A percentile compares a stretch with the other conserved stretches of the same genome.
Conservation (phyloP, 2,113 vertebrate species). For the Balaeniceps rex region DNA sequence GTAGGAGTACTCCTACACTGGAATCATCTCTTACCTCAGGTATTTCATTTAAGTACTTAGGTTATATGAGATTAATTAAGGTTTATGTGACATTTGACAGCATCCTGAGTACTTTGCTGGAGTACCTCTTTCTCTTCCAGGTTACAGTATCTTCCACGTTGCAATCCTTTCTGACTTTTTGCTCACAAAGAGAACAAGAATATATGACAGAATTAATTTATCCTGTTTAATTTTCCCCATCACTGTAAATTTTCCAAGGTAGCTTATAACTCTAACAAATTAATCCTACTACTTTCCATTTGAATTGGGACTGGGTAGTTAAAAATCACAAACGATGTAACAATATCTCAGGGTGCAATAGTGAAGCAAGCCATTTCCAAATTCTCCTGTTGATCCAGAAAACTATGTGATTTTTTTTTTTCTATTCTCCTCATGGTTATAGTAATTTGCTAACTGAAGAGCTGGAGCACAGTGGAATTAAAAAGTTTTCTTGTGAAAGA, state of each 20-base stretch:
- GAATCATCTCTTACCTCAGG: slow-evolving; percentile 9
- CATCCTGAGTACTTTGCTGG: not conserved
- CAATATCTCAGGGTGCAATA: not conserved
- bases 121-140: not conserved
- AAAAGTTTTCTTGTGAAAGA: not conserved
- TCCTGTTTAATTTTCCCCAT: not conserved
- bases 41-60: slow-evolving; percentile 13
- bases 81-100: slow-evolving; percentile 25
- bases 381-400: not conserved
- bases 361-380: not conserved
- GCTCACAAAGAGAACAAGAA: not conserved
- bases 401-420: not conserved
- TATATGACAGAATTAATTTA: not conserved
- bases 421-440: not conserved
- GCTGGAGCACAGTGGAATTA: not conserved
- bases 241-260: not conserved
- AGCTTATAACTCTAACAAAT: not conserved
- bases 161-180: not conserved
- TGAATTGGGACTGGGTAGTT: not conserved
- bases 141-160: not conserved
- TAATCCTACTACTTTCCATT: not conserved
- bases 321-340: not conserved
- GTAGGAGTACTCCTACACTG: slow-evolving; percentile 17
- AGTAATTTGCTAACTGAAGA: slow-evolving; percentile 39
- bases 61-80: slow-evolving; percentile 32